Evolutionary conservation across 1,140 invertebrate genomes (phyloP).

Genomic region (Drosophila kanapiae): DNA sequence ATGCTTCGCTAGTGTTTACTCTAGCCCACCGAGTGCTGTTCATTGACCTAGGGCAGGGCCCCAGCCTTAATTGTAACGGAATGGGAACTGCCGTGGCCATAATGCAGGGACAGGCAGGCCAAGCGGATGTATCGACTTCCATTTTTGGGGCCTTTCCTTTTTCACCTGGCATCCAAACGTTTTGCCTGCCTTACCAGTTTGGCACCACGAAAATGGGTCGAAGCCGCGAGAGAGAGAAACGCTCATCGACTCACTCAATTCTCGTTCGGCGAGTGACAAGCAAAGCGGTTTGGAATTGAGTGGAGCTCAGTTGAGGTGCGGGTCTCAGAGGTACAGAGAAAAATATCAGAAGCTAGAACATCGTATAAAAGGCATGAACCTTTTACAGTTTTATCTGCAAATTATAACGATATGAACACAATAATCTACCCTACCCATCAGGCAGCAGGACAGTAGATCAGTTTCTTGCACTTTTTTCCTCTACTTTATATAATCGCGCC

Average conservation of each 20-base stretch:
- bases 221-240: slow-evolving; percentile 4
- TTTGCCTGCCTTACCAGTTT: slow-evolving; percentile 40
- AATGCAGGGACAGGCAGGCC: slow-evolving; percentile 5
- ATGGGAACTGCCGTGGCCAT: slow-evolving; percentile 14
- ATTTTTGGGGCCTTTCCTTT: slow-evolving; percentile 60
- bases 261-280: slow-evolving; percentile 31
- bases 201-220: slow-evolving; percentile 51
- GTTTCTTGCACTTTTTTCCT: too few species aligned
- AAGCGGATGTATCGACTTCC: slow-evolving; percentile 49
- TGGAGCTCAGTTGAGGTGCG: slow-evolving; percentile 1
- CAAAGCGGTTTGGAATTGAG: slow-evolving; percentile 18
- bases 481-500: too few species aligned
- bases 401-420: too few species aligned
- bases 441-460: too few species aligned
- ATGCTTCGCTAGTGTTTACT: slow-evolving; percentile 32
- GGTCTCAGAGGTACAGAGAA: not conserved
- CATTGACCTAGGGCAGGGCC: slow-evolving; percentile 60
- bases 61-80: slow-evolving; percentile 38
- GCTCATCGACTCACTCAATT: slow-evolving; percentile 27
- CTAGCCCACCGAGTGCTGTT: slow-evolving; percentile 46
- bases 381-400: too few species aligned
- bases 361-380: too few species aligned
- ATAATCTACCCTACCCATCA: too few species aligned
- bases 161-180: not conserved
- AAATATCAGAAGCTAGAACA: not conserved